A percentile compares a stretch with the other conserved stretches of the same genome.
phyloP scores from a whole-genome alignment of 2,113 vertebrate genomes.

The Lynx canadensis region DNA sequence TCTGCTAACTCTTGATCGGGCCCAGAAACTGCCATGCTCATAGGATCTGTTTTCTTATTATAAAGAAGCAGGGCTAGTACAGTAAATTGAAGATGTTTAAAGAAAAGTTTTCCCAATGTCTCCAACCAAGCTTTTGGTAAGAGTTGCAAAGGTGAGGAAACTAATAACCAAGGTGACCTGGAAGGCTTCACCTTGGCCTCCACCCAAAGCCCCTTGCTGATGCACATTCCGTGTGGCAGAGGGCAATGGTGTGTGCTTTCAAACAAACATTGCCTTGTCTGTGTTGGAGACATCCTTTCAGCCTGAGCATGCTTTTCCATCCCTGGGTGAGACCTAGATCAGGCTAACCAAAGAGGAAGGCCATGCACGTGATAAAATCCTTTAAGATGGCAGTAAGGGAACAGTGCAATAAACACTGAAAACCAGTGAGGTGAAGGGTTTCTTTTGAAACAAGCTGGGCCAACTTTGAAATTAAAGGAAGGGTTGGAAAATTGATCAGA shows the following conservation, averaged over 20 bases:
- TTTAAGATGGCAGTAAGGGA: slow-evolving; percentile 82
- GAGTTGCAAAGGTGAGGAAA: slow-evolving; percentile 43
- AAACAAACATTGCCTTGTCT: neutral
- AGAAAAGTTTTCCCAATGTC: slow-evolving; percentile 57
- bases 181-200: neutral
- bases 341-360: slow-evolving; percentile 84
- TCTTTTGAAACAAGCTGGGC: slow-evolving; percentile 68
- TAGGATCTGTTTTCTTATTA: slow-evolving; percentile 32
- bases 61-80: slow-evolving; percentile 23
- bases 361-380: slow-evolving; percentile 70
- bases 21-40: slow-evolving; percentile 72
- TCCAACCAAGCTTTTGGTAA: slow-evolving; percentile 46
- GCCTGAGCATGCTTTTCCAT: slow-evolving; percentile 68
- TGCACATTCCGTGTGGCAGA: slow-evolving; percentile 32
- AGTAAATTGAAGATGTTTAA: slow-evolving; percentile 8
- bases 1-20: slow-evolving; percentile 75
- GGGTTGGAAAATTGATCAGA: neutral
- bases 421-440: slow-evolving; percentile 69
- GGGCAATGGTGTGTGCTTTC: neutral
- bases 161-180: neutral
- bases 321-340: slow-evolving; percentile 72
- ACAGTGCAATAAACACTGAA: slow-evolving; percentile 86
- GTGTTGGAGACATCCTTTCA: slow-evolving; percentile 53
- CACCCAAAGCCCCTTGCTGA: slow-evolving; percentile 34
- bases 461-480: slow-evolving; percentile 62